phyloP scores from a whole-genome alignment of 2,888 invertebrate genomes.

The Deilephila porcellus region DNA sequence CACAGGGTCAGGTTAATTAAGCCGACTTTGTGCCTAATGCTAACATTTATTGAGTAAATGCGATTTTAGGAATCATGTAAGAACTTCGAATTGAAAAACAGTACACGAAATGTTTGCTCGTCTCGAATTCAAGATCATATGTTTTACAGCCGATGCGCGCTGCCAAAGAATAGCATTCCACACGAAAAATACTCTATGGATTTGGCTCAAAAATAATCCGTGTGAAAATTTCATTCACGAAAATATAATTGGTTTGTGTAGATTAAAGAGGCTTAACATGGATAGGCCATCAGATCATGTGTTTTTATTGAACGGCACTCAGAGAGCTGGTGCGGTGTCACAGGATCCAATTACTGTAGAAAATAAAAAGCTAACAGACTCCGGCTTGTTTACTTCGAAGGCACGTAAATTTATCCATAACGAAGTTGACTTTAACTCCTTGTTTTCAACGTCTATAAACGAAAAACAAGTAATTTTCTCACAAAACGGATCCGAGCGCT shows the following conservation, averaged over 20 bases:
- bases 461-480: slow-evolving; percentile 38
- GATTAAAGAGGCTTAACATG: neutral
- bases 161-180: no score
- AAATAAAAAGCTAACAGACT: slow-evolving; percentile 70
- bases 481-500: slow-evolving; percentile 26
- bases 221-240: neutral
- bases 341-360: slow-evolving; percentile 65
- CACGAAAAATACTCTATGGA: no score
- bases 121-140: no score
- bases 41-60: no score
- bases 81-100: no score
- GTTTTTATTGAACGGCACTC: slow-evolving; percentile 3
- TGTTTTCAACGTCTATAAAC: slow-evolving; percentile 46
- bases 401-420: slow-evolving; percentile 63
- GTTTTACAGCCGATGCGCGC: no score
- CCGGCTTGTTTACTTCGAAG: slow-evolving; percentile 58
- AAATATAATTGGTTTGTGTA: neutral
- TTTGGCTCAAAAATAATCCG: no score
- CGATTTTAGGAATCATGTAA: no score
- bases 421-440: slow-evolving; percentile 56
- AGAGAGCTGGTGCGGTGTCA: slow-evolving; percentile 46
- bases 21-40: no score
- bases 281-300: neutral
- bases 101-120: no score
- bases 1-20: no score